A percentile compares a stretch with the other conserved stretches of the same genome.
Conservation (phyloP, 1,140 invertebrate genomes). For the Acromyrmex heyeri region DNA sequence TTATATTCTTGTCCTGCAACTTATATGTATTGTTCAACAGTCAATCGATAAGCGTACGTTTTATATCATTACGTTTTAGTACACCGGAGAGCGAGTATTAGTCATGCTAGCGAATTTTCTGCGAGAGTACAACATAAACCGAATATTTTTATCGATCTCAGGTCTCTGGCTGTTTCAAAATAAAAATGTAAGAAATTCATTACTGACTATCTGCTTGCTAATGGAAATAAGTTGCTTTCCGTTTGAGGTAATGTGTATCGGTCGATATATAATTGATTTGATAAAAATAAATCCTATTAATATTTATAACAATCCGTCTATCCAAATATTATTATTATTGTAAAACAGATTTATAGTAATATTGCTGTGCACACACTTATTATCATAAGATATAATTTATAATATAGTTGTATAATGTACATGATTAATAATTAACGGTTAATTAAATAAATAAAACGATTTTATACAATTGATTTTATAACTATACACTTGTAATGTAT, state of each 20-base stretch:
- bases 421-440: not conserved
- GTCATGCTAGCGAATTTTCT: constrained; percentile 26
- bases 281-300: no score
- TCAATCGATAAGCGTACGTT: no score
- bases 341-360: no score
- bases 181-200: not conserved
- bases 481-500: not conserved
- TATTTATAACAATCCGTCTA: no score
- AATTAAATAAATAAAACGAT: not conserved
- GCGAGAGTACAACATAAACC: constrained; percentile 27
- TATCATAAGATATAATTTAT: no score
- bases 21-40: no score
- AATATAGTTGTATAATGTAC: no score
- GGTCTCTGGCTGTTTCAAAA: constrained; percentile 31
- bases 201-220: not conserved
- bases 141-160: not conserved
- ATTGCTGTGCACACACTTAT: no score
- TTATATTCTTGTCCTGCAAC: not conserved
- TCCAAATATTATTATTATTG: no score
- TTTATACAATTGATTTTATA: not conserved
- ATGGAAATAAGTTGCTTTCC: constrained; percentile 26
- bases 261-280: not conserved
- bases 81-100: not conserved
- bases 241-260: not conserved
- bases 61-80: not conserved